These are phyloP conservation scores for Mythimna ferrago DNA, from an alignment of 2,888 invertebrate species.

Conservation along the genomic window DNA sequence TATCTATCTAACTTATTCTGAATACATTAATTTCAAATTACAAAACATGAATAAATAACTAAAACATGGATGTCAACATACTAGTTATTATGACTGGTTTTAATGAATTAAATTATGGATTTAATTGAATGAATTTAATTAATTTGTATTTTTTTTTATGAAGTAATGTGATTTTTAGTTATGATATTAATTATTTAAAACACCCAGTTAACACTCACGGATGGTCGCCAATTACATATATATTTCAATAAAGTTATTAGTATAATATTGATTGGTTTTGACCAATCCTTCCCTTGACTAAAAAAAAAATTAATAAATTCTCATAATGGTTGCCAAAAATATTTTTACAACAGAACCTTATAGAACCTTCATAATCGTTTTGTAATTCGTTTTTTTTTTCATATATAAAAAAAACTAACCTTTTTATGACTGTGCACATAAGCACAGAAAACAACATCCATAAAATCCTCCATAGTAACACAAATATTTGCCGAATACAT, in stretches of 20 bases:
- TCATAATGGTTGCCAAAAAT: background rate
- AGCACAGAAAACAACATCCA: conserved; percentile 86
- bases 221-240: background rate
- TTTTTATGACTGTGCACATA: conserved; percentile 78
- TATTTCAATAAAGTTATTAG: background rate
- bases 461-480: conserved; percentile 83
- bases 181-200: background rate
- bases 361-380: background rate
- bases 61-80: background rate
- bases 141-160: background rate
- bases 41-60: background rate
- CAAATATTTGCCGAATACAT: conserved; percentile 83
- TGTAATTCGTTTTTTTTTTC: no score
- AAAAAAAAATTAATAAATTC: background rate
- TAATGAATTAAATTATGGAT: no score
- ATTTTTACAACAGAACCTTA: background rate
- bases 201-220: background rate
- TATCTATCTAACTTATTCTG: background rate
- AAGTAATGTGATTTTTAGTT: background rate
- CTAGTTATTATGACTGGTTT: background rate
- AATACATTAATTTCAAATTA: background rate
- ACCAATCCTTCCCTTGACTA: no score
- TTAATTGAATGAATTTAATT: no score
- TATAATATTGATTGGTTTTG: background rate
- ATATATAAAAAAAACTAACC: conserved; percentile 67